Base-by-base conservation (phyloP, 2,113 vertebrate species). In the Dunckerocampus dactyliophorus region DNA sequence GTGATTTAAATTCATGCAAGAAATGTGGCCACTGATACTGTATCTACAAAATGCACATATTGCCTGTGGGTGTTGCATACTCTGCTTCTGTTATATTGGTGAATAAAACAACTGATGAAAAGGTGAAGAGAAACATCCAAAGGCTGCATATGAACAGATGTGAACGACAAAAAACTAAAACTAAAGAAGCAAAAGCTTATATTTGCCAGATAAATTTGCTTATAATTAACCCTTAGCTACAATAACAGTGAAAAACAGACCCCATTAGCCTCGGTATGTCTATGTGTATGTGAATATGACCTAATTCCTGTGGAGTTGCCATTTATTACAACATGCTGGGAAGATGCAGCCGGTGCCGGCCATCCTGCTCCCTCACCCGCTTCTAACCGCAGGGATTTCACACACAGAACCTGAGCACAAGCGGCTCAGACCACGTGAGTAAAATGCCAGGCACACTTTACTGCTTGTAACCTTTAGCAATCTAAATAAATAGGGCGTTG, bases 311-410 rank as follows among this genome's bases (percentile, higher is more conserved):
- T 31, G 59, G 65, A 20, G 47, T 53, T 72, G 68, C 24, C 66
- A 73, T 83, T 78, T 76, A 48, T 58, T 64, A 66, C 6, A 31
- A 28, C 67, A 69, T 21, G 47, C 56, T 51, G 64, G 47, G 52
- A 24, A 19, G 59, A 39, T 20, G 54, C 63, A 16, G 45, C 49
- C n/a, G 8, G 51, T 22, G 64, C n/a, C 59, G 62, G 61, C 70
- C 43, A 66, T 51, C 39, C 59, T 62, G 61, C 2, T 62, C 28
- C 48, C 15, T 43, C 56, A 42, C 39, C 28, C 24, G 64, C 53
- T 69, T 20, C 24, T 31, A 21, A 12, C 62, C 42, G 61, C 65
- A 54, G 62, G 59, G 69, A 52, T 56, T 28, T 39, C 17, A 67
- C 24, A 16, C 54, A 57, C 47, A 16, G 19, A 28, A 21, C 55